These are phyloP conservation scores for Rynchops niger DNA, from an alignment of 2,113 vertebrate species.

Conservation along the genomic window DNA sequence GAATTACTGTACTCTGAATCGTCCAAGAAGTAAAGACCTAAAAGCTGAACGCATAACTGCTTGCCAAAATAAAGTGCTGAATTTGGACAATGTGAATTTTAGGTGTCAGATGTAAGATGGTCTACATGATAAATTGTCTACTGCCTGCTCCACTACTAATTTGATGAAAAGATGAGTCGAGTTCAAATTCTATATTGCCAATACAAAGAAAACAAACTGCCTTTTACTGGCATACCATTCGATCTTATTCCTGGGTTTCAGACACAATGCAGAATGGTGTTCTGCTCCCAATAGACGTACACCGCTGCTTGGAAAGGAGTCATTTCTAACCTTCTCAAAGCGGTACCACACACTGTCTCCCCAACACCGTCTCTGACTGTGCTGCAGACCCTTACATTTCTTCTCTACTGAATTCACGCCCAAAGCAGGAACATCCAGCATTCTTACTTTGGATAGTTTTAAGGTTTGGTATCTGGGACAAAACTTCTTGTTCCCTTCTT, in stretches of 20 bases:
- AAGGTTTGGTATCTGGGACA: neutral
- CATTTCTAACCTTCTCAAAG: neutral
- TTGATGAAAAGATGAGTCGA: neutral
- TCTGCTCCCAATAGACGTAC: neutral
- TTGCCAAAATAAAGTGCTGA: conserved; percentile 52
- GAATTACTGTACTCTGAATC: conserved; percentile 17
- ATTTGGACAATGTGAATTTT: conserved; percentile 10
- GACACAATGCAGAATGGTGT: neutral
- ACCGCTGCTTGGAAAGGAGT: neutral
- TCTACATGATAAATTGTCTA: neutral
- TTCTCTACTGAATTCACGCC: neutral
- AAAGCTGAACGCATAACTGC: neutral
- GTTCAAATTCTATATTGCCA: neutral
- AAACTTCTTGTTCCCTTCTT: neutral
- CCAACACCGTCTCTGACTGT: neutral
- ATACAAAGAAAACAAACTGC: neutral
- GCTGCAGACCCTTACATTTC: neutral
- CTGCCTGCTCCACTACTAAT: neutral
- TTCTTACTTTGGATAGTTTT: too few species aligned
- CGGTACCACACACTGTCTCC: neutral
- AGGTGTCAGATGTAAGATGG: neutral
- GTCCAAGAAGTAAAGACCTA: conserved; percentile 29
- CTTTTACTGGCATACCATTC: neutral
- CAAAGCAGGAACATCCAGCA: neutral
- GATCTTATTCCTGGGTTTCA: neutral